phyloP scores from a whole-genome alignment of 2,113 vertebrate species.

The Sapajus apella region DNA sequence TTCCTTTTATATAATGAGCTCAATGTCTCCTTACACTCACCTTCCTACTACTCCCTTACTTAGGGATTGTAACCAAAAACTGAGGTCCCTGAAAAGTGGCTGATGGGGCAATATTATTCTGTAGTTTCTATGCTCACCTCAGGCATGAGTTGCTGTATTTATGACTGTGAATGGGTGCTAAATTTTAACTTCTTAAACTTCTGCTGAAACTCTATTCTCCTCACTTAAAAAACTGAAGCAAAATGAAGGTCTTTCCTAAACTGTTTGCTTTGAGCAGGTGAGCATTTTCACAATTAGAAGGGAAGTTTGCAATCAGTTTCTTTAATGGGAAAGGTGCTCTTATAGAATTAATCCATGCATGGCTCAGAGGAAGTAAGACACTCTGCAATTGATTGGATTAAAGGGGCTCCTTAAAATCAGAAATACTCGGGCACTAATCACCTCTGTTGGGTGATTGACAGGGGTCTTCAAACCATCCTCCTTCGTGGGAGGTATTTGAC shows the following conservation, averaged over 20 bases:
- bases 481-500: conserved; percentile 40
- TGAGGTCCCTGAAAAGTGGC: background rate
- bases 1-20: background rate
- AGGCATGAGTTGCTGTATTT: background rate
- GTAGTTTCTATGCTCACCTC: background rate
- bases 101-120: background rate
- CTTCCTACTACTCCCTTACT: background rate
- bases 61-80: background rate
- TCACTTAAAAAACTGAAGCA: conserved; percentile 26
- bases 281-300: conserved; percentile 61
- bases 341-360: conserved; percentile 58
- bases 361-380: conserved; percentile 27
- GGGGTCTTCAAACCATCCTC: conserved; percentile 48
- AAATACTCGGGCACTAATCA: conserved; percentile 23
- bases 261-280: conserved; percentile 44
- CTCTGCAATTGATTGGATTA: conserved; percentile 61
- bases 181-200: conserved; percentile 30
- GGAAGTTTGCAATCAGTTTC: conserved; percentile 70
- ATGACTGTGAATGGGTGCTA: background rate
- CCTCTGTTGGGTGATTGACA: conserved; percentile 59
- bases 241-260: conserved; percentile 51
- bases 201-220: background rate
- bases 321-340: conserved; percentile 63
- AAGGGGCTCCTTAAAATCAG: conserved; percentile 66
- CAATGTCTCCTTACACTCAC: background rate